Evolutionary conservation across 2,797 vertebrate species (phyloP).

Genomic region (Chrosomus eos): DNA sequence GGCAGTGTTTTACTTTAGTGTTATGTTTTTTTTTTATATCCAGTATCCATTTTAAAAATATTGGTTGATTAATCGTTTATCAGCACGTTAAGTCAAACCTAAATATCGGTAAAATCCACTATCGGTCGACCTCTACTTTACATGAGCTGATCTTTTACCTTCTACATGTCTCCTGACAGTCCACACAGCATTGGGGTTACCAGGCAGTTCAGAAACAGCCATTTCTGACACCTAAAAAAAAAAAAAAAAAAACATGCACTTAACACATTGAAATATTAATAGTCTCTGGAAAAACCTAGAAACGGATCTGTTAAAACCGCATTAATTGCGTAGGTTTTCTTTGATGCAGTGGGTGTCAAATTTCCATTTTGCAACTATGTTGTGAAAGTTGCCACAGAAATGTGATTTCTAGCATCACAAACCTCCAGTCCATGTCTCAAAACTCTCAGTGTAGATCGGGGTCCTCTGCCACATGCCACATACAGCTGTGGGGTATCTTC

Average conservation of each 20-base stretch:
- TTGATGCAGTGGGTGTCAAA: neutral
- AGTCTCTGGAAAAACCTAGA: constrained; percentile 1
- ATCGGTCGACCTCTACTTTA: neutral
- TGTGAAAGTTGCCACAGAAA: neutral
- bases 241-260: neutral
- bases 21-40: no score
- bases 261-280: constrained; percentile 8
- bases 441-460: constrained; percentile 92
- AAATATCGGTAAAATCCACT: no score
- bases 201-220: constrained; percentile 97
- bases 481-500: constrained; percentile 98
- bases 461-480: constrained; percentile 93
- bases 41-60: no score
- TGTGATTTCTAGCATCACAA: constrained; percentile 37
- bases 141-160: constrained; percentile 77
- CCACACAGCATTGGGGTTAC: constrained; percentile 99
- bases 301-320: constrained; percentile 5
- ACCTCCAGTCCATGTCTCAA: constrained; percentile 97
- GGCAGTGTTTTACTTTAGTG: no score
- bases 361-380: neutral
- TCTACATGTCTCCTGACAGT: constrained; percentile 96
- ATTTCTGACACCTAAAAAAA: constrained; percentile 94
- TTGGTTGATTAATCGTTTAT: no score
- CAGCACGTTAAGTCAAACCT: no score
- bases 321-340: neutral